These are phyloP conservation scores for Aurelia sp. DNA, from an alignment of 30 jellyfish, hydroid and myxozoan species.

Conservation along the genomic window DNA sequence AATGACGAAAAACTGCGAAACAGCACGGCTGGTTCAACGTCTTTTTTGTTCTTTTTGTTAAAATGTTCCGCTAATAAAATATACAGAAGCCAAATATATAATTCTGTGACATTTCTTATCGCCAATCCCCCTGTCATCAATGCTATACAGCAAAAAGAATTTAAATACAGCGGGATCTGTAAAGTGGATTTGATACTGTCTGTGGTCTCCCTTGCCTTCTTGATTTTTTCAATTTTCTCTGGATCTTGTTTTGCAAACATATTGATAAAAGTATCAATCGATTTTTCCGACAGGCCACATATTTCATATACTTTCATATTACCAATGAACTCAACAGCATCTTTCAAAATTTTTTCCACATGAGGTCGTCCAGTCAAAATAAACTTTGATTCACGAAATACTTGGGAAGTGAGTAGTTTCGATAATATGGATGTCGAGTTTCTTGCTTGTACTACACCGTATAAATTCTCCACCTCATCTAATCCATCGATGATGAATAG, in stretches of 20 bases:
- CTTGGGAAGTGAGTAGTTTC: background rate
- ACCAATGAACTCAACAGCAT: too few relatives aligned
- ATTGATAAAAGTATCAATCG: too few relatives aligned
- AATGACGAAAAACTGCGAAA: too few relatives aligned
- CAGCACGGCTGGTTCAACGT: too few relatives aligned
- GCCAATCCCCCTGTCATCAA: background rate
- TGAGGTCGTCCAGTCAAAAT: slow-evolving; percentile 5
- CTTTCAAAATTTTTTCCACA: background rate
- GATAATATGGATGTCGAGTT: background rate
- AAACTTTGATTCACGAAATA: background rate
- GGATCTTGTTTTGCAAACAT: too few relatives aligned
- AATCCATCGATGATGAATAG: background rate
- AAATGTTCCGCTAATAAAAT: background rate
- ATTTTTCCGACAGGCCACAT: too few relatives aligned
- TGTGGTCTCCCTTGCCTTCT: too few relatives aligned
- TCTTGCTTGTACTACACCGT: background rate
- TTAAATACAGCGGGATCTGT: too few relatives aligned
- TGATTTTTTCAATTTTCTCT: background rate
- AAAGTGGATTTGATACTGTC: too few relatives aligned
- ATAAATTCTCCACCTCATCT: background rate
- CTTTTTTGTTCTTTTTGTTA: background rate
- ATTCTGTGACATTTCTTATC: background rate
- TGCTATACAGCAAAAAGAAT: too few relatives aligned
- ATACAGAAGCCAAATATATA: background rate
- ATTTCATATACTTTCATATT: too few relatives aligned